phyloP scores from a whole-genome alignment of 2,797 vertebrate species.

The Remorina albescens region DNA sequence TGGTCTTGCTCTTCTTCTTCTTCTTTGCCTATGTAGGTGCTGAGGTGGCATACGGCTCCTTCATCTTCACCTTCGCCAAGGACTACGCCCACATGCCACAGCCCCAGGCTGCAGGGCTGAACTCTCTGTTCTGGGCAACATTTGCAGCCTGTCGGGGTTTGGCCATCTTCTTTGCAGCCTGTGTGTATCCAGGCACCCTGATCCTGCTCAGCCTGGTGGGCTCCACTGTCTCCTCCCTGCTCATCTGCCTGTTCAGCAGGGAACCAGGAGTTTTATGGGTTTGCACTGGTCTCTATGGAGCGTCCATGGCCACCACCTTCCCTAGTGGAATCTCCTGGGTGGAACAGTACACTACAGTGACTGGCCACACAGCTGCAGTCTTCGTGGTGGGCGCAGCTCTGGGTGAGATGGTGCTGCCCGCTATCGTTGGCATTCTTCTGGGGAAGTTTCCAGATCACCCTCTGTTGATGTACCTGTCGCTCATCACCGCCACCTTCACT shows the following conservation, averaged over 20 bases:
- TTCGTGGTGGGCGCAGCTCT: conserved; percentile 91
- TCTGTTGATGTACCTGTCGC: conserved; percentile 86
- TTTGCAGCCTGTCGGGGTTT: conserved; percentile 89
- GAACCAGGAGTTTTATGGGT: conserved; percentile 83
- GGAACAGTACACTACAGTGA: conserved; percentile 93
- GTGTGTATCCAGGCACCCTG: conserved; percentile 89
- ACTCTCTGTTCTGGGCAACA: conserved; percentile 92
- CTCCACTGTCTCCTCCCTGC: conserved; percentile 82
- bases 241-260: conserved; percentile 85
- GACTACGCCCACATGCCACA: conserved; percentile 82
- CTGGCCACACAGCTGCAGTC: conserved; percentile 83
- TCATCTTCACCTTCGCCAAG: conserved; percentile 89
- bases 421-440: conserved; percentile 85
- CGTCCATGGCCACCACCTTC: conserved; percentile 92
- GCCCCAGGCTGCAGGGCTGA: conserved; percentile 87
- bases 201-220: conserved; percentile 89
- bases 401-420: conserved; percentile 94
- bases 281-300: conserved; percentile 87
- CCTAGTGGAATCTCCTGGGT: conserved; percentile 95
- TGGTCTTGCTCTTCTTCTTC: conserved; percentile 89
- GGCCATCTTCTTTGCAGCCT: conserved; percentile 89
- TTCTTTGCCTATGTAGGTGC: conserved; percentile 95
- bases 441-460: conserved; percentile 82
- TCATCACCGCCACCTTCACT: conserved; percentile 83
- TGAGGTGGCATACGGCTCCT: conserved; percentile 93